A percentile compares a stretch with the other conserved stretches of the same genome.
phyloP scores from a whole-genome alignment of 2,888 invertebrate species.

The Melieria picta region DNA sequence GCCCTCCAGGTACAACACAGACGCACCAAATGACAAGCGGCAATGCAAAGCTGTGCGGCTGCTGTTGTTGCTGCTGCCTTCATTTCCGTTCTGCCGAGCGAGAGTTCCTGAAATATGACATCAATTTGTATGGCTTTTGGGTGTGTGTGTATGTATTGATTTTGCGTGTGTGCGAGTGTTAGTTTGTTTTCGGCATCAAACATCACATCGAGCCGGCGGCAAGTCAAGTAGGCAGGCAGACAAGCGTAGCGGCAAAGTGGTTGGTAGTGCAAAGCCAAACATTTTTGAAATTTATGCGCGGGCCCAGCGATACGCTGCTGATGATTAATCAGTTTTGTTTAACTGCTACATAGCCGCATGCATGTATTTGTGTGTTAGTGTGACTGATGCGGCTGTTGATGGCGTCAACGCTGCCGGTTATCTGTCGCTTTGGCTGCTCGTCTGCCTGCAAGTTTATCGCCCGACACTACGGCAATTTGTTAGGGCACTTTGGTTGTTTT shows the following conservation, averaged over 20 bases:
- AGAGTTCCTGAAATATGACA: conserved; percentile 9
- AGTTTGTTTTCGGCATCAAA: neutral
- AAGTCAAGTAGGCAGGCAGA: too few relatives aligned
- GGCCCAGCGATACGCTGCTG: conserved; percentile 11
- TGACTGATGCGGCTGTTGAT: too few relatives aligned
- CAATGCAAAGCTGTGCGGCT: neutral
- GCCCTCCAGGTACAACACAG: neutral
- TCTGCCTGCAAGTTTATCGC: too few relatives aligned
- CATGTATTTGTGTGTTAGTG: too few relatives aligned
- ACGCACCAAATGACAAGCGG: neutral
- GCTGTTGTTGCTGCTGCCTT: neutral
- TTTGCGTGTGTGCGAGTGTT: neutral
- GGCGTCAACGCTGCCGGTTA: too few relatives aligned
- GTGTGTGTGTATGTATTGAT: neutral
- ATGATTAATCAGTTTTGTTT: conserved; percentile 21
- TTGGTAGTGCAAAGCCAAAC: too few relatives aligned
- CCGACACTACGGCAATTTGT: too few relatives aligned
- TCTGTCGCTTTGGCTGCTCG: too few relatives aligned
- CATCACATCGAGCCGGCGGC: too few relatives aligned
- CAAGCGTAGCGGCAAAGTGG: too few relatives aligned
- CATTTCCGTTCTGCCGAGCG: neutral
- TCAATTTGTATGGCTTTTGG: conserved; percentile 1
- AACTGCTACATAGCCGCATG: neutral
- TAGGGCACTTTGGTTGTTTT: too few relatives aligned
- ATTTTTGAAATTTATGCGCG: neutral